Evolutionary conservation across 2,797 vertebrate species (phyloP).

Genomic region (Ispidina picta): DNA sequence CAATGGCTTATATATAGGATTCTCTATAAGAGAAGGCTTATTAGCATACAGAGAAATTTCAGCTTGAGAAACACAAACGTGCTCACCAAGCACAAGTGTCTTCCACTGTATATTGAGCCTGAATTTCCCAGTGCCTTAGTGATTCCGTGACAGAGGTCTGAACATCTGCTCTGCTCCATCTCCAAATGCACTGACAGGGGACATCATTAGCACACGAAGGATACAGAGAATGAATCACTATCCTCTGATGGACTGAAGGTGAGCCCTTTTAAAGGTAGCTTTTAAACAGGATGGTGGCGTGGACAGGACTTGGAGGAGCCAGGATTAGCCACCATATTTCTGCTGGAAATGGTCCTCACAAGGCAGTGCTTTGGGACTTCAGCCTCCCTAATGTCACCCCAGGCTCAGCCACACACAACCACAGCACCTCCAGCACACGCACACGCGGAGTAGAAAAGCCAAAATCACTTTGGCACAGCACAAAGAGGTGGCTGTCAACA

Average conservation of each 20-base stretch:
- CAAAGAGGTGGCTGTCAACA: conserved; percentile 83
- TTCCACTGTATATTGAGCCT: not conserved
- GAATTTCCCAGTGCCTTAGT: not conserved
- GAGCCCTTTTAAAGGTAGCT: not conserved
- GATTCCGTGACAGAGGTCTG: not conserved
- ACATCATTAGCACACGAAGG: not conserved
- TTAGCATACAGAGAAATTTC: rapidly evolving
- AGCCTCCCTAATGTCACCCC: not conserved
- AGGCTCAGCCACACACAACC: conserved; percentile 27
- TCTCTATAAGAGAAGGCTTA: not conserved
- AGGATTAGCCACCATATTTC: not conserved
- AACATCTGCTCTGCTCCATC: not conserved
- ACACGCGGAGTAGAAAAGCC: conserved; percentile 76
- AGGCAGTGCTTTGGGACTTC: not conserved
- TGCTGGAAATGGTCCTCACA: not conserved
- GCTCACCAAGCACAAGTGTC: not conserved
- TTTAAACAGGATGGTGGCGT: not conserved
- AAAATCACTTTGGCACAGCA: conserved; percentile 84
- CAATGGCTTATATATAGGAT: not conserved
- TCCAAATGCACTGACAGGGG: rapidly evolving
- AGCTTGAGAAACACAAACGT: not conserved
- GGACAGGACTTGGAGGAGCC: not conserved
- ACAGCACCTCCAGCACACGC: conserved; percentile 35
- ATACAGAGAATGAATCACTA: not conserved
- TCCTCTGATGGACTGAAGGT: not conserved